Evolutionary conservation across 2,888 invertebrate species (phyloP).

Genomic region (Diploptera punctata): DNA sequence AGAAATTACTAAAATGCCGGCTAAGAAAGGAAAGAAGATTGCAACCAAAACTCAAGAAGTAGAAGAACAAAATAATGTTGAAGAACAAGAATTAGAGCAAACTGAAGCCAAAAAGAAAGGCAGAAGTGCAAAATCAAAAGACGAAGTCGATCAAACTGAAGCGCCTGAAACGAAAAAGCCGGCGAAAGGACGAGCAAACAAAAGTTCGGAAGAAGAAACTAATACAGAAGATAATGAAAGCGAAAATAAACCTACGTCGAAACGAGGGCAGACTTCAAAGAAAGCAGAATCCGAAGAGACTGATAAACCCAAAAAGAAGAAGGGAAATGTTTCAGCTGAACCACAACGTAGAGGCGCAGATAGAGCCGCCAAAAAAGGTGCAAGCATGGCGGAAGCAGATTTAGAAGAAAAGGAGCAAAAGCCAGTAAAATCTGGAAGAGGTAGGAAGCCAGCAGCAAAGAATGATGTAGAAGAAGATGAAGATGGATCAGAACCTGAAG

Average conservation of each 20-base stretch:
- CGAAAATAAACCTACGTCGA: not conserved
- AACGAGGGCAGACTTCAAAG: not conserved
- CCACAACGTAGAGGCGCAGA: not conserved
- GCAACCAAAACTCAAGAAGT: not conserved
- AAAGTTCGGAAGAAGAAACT: constrained; percentile 9
- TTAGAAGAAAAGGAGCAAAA: not conserved
- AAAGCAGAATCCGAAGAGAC: not conserved
- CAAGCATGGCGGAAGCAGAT: not conserved
- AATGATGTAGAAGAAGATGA: constrained; percentile 18
- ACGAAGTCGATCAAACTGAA: constrained; percentile 8
- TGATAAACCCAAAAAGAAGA: not conserved
- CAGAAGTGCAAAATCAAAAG: constrained; percentile 6
- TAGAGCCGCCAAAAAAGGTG: not conserved
- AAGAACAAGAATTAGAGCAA: not conserved
- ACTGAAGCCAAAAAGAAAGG: constrained; percentile 9
- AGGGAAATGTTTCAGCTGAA: not conserved
- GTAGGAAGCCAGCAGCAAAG: not conserved
- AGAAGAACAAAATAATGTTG: constrained; percentile 4
- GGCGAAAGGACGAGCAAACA: not conserved
- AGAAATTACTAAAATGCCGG: constrained; percentile 29
- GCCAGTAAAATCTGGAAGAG: not conserved
- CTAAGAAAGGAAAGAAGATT: not conserved
- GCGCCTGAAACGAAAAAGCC: not conserved
- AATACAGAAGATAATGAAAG: not conserved
- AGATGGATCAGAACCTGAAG: constrained; percentile 15